These are phyloP conservation scores for Lacerta agilis DNA, from an alignment of 2,797 vertebrate genomes.

Conservation along the genomic window DNA sequence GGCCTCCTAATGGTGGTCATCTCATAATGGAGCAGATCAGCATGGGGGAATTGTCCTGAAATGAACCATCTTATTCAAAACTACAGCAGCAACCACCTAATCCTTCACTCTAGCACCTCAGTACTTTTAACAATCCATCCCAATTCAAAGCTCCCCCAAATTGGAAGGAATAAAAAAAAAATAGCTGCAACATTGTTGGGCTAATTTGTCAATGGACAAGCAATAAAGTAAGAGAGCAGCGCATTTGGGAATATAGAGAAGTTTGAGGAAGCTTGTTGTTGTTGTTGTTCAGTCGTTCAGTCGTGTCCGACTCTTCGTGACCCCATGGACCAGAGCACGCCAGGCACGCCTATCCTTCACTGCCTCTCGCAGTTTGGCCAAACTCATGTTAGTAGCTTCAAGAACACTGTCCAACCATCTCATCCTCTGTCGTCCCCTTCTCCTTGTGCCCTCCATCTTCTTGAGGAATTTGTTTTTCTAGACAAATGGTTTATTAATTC, in stretches of 20 bases:
- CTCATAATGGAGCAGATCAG: neutral
- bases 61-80: slow-evolving; percentile 2
- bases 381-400: no score
- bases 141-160: neutral
- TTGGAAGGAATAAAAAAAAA: neutral
- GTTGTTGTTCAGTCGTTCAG: no score
- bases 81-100: neutral
- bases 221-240: neutral
- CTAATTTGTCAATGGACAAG: neutral
- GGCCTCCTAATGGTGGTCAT: slow-evolving; percentile 5
- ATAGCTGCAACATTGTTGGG: no score
- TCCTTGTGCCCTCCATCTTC: no score
- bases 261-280: neutral
- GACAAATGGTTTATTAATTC: no score
- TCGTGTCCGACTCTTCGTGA: no score
- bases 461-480: no score
- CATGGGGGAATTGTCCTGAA: slow-evolving; percentile 29
- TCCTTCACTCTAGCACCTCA: neutral
- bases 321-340: no score
- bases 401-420: no score
- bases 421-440: no score
- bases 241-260: neutral
- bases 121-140: neutral
- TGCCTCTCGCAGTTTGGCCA: no score
- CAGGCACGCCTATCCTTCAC: no score